Conservation (phyloP, 2,888 invertebrate species). For the Capitulum mitella region DNA sequence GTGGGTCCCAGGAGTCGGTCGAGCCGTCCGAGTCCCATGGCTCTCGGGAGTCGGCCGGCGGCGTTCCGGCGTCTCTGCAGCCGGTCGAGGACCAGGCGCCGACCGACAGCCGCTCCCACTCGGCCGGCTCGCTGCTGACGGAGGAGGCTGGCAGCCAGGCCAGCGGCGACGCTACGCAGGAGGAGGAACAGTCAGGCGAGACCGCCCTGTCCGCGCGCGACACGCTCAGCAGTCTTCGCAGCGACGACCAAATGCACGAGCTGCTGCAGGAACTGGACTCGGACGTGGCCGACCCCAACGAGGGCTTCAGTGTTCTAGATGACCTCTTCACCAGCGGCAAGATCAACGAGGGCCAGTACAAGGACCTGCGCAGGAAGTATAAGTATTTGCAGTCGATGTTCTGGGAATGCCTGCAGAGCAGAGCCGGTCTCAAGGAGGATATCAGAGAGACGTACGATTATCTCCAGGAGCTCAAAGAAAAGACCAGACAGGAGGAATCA, state of each 20-base stretch:
- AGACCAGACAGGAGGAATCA: background rate
- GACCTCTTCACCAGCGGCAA: slow-evolving; percentile 10
- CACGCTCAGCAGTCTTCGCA: background rate
- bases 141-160: background rate
- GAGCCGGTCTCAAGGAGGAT: background rate
- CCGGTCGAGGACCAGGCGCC: too few species aligned
- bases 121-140: background rate
- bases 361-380: background rate
- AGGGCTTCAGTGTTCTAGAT: background rate
- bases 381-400: slow-evolving; percentile 15
- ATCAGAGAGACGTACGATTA: background rate
- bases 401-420: background rate
- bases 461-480: background rate
- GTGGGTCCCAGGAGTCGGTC: too few species aligned
- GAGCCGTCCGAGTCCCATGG: too few species aligned
- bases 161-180: background rate
- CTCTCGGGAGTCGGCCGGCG: too few species aligned
- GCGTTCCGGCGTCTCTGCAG: too few species aligned
- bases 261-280: background rate
- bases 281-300: background rate
- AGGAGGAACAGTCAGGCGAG: background rate
- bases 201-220: background rate
- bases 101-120: background rate
- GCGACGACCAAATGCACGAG: background rate
- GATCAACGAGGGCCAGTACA: background rate